Conservation (phyloP, 2,888 invertebrate genomes). For the Lasius platythorax region DNA sequence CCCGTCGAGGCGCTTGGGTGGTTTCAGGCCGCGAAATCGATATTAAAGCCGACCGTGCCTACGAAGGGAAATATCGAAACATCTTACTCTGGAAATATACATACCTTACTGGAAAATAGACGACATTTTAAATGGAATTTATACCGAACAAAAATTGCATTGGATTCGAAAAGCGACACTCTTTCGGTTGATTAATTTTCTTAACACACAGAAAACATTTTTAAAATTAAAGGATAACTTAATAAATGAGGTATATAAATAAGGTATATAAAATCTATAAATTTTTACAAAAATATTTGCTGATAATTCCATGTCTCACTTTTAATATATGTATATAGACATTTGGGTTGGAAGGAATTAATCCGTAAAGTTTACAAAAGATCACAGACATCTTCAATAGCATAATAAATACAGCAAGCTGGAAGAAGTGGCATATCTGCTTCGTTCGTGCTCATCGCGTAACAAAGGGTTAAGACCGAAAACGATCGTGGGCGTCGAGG, state of each 20-base stretch:
- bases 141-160: background rate
- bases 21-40: slow-evolving; percentile 74
- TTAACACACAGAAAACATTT: background rate
- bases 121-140: background rate
- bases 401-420: slow-evolving; percentile 21
- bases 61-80: slow-evolving; percentile 44
- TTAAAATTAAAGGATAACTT: background rate
- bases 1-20: slow-evolving; percentile 58
- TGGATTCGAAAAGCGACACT: background rate
- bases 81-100: slow-evolving; percentile 6
- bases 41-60: slow-evolving; percentile 74
- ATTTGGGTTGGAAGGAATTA: background rate
- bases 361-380: background rate
- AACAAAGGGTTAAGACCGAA: slow-evolving; percentile 48
- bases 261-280: background rate
- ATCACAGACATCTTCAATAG: background rate
- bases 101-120: slow-evolving; percentile 1
- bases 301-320: background rate
- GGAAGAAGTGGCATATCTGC: slow-evolving; percentile 19
- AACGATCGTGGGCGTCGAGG: slow-evolving; percentile 44
- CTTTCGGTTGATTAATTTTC: background rate
- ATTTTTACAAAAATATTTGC: background rate
- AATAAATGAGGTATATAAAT: background rate
- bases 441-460: slow-evolving; percentile 32
- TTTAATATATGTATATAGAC: background rate